These are phyloP conservation scores for Picathartes gymnocephalus DNA, from an alignment of 2,113 vertebrate species.

Conservation along the genomic window DNA sequence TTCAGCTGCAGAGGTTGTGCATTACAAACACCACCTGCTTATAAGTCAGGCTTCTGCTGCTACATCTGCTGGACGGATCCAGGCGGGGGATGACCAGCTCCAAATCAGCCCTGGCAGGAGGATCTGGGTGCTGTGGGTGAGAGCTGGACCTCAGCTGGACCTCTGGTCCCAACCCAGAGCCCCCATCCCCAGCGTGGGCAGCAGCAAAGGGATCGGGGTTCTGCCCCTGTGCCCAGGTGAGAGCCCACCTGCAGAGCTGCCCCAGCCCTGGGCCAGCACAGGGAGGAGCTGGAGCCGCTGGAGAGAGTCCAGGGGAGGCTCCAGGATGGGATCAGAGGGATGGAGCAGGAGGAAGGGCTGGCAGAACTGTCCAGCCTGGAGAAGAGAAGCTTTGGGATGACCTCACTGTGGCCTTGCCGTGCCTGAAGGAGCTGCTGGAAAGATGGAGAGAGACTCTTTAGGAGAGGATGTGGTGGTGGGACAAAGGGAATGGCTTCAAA, in stretches of 20 bases:
- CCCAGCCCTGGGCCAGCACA: not conserved
- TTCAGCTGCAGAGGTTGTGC: not conserved
- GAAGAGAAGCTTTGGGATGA: not conserved
- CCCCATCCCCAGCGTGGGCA: not conserved
- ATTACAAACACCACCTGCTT: not conserved
- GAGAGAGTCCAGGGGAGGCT: not conserved
- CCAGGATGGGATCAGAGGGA: not conserved
- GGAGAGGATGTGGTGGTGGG: not conserved
- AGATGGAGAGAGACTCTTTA: not conserved
- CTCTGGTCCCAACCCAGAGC: not conserved
- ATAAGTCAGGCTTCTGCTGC: not conserved
- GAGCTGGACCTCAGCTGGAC: not conserved
- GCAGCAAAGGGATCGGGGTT: not conserved
- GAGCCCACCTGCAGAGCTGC: not conserved
- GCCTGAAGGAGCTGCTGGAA: too few species aligned
- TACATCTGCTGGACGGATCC: rapidly evolving
- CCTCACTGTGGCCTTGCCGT: rapidly evolving
- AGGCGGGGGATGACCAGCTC: not conserved
- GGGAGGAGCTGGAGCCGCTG: not conserved
- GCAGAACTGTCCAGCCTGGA: not conserved
- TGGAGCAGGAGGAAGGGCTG: not conserved
- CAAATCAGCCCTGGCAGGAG: not conserved
- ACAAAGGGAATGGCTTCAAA: not conserved
- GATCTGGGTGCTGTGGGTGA: not conserved
- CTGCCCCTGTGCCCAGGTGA: not conserved